Base-by-base conservation (phyloP, 2,113 vertebrate species). In the Eclectus roratus region DNA sequence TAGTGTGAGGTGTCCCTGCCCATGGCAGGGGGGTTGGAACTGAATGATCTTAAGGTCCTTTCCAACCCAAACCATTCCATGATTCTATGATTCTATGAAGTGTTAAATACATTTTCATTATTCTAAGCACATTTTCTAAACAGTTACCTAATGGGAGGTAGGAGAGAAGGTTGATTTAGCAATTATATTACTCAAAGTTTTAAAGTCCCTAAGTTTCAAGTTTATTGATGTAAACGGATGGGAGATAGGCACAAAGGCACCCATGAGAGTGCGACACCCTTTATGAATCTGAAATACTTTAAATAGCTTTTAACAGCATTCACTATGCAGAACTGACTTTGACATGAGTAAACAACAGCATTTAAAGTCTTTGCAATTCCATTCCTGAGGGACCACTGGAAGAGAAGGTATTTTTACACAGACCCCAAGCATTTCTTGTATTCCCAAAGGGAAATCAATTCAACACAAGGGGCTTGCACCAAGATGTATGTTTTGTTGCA, bases 381-480 rank as follows among this genome's bases (percentile, higher is more conserved):
- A 0, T 63, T 68, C 20, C n/a, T 41, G 28, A 3, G 46, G 41
- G 37, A 14, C 25, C 2, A 0, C 17, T 5, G 29, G 23, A 29
- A 43, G 19, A 37, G 27, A 21, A 37, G 12, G 15, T 50, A 3
- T 28, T 49, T 89, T 37, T 43, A 7, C 5, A 44, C 17, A 23
- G 24, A 20, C 17, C 17, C 76, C 3, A 14, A 27, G 44, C 50
- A n/a, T 12, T 31, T 58, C 56, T 28, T 7, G 2, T 44, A 2
- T 44, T 44, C 17, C 41, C 37, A 24, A n/a, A 52, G 20, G 21
- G 27, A 21, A 33, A 18, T 23, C 2, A 17, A 65, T 10, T 18
- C 8, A 37, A 37, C 39, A 9, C 43, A 35, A 73, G 64, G 47
- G 39, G 6, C 39, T n/a, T 16, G 33, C 43, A 55, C 49, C 68